These are phyloP conservation scores for Limnephilus marmoratus DNA, from an alignment of 2,888 invertebrate genomes.

Conservation along the genomic window DNA sequence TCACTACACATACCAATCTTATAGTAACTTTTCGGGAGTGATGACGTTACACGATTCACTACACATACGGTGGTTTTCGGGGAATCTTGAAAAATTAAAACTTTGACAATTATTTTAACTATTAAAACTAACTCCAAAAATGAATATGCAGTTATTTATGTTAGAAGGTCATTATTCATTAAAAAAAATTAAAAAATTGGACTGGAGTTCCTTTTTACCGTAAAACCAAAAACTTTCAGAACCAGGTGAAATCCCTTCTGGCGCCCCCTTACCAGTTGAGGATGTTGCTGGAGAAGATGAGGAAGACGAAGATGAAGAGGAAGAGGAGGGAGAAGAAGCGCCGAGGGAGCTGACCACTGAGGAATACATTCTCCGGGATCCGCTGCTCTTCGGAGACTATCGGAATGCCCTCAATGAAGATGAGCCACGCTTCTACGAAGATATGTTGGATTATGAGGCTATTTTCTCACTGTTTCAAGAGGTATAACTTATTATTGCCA, in stretches of 20 bases:
- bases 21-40: no score
- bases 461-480: constrained; percentile 93
- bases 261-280: constrained; percentile 26
- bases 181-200: no score
- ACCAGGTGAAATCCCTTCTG: not conserved
- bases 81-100: no score
- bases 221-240: not conserved
- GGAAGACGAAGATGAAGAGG: constrained; percentile 71
- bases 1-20: no score
- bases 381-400: constrained; percentile 92
- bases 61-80: no score
- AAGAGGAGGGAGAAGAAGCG: constrained; percentile 69
- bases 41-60: no score
- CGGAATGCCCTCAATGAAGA: constrained; percentile 89
- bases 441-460: constrained; percentile 92
- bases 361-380: constrained; percentile 88
- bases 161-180: no score
- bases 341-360: constrained; percentile 71
- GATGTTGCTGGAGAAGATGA: constrained; percentile 66
- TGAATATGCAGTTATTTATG: no score
- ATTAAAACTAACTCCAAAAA: no score
- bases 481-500: constrained; percentile 72
- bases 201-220: no score
- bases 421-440: constrained; percentile 90
- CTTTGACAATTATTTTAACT: no score